Conservation (phyloP, 2,888 invertebrate genomes). For the Griposia aprilina region DNA sequence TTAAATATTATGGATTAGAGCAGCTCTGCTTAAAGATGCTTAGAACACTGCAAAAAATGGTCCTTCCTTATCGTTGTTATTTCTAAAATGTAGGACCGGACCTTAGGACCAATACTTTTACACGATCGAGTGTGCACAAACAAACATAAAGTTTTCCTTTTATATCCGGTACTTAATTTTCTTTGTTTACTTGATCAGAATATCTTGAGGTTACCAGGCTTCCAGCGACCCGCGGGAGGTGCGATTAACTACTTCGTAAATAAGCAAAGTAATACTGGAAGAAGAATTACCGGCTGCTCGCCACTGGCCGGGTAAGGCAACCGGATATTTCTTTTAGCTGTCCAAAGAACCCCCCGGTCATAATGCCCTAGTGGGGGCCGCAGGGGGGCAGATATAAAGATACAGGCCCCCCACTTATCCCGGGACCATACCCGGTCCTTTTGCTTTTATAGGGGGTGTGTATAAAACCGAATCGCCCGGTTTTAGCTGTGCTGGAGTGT, state of each 20-base stretch:
- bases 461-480: constrained; percentile 90
- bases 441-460: constrained; percentile 91
- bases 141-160: constrained; percentile 46
- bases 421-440: constrained; percentile 89
- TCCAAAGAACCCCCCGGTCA: constrained; percentile 90
- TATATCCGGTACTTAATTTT: constrained; percentile 52
- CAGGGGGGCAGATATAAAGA: constrained; percentile 90
- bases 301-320: constrained; percentile 85
- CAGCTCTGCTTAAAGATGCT: neutral
- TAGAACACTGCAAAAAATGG: neutral
- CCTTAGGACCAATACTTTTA: constrained; percentile 28
- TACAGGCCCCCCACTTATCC: constrained; percentile 90
- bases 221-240: constrained; percentile 77
- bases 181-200: constrained; percentile 64
- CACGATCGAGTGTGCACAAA: constrained; percentile 22
- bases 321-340: constrained; percentile 91
- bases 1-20: constrained; percentile 31
- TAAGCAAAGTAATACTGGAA: constrained; percentile 87
- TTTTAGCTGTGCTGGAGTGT: constrained; percentile 90
- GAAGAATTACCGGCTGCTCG: constrained; percentile 87
- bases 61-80: neutral
- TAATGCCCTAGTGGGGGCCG: constrained; percentile 87
- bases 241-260: constrained; percentile 86
- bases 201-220: constrained; percentile 71
- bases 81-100: neutral